These are phyloP conservation scores for Xylocopa sonorina DNA, from an alignment of 1,140 invertebrate species.

Conservation along the genomic window DNA sequence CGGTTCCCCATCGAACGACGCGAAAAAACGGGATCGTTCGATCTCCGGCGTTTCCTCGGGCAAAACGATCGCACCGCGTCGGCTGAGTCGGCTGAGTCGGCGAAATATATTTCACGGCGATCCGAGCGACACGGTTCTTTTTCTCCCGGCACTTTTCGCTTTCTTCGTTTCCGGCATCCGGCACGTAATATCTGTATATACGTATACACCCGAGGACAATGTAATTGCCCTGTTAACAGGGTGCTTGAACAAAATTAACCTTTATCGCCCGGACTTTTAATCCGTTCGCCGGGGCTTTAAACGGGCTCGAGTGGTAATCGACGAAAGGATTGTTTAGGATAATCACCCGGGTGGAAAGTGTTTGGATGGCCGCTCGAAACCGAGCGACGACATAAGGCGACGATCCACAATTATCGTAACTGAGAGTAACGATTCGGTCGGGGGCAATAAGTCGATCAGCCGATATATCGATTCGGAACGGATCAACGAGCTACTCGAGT, in stretches of 20 bases:
- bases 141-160: constrained; percentile 3
- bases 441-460: constrained; percentile 33
- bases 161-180: not conserved
- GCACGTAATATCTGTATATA: no score
- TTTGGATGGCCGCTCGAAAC: constrained; percentile 25
- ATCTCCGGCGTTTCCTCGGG: constrained; percentile 61
- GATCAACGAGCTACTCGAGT: not conserved
- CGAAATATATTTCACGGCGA: constrained; percentile 66
- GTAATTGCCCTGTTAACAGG: constrained; percentile 66
- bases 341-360: constrained; percentile 43
- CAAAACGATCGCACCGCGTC: constrained; percentile 61
- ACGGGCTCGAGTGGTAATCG: constrained; percentile 61
- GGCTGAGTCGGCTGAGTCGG: constrained; percentile 68
- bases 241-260: constrained; percentile 68
- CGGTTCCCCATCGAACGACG: no score
- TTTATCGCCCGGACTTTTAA: constrained; percentile 67
- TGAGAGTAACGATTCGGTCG: no score
- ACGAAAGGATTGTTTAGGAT: constrained; percentile 62
- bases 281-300: constrained; percentile 55
- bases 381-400: constrained; percentile 14
- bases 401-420: not conserved
- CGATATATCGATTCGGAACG: not conserved
- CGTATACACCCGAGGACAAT: no score
- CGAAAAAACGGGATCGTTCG: constrained; percentile 42
- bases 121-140: constrained; percentile 53